Conservation (phyloP, 2,888 invertebrate species). For the Machimus atricapillus region DNA sequence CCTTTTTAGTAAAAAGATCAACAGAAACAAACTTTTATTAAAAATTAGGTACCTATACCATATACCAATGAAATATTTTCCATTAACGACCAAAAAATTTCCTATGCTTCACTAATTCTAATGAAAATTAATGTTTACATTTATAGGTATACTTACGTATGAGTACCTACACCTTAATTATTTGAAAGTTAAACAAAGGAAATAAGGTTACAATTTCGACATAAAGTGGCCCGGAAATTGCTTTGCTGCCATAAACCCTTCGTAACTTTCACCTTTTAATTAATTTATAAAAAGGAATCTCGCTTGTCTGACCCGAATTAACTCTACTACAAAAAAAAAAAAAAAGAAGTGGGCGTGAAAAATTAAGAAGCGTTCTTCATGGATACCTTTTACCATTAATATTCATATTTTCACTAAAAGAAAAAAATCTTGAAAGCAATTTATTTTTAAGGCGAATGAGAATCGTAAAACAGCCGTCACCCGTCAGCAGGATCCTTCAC, state of each 20-base stretch:
- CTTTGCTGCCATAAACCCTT: not conserved
- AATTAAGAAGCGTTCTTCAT: not conserved
- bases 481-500: not conserved
- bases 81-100: too few species aligned
- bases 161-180: not conserved
- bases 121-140: too few species aligned
- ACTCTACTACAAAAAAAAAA: not conserved
- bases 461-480: not conserved
- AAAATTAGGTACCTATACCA: too few species aligned
- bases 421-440: not conserved
- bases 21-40: too few species aligned
- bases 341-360: not conserved
- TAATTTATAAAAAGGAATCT: not conserved
- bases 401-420: not conserved
- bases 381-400: not conserved
- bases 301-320: not conserved
- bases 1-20: too few species aligned
- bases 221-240: not conserved
- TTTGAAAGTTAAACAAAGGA: not conserved
- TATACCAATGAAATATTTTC: not conserved
- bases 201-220: not conserved
- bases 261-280: not conserved
- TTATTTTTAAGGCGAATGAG: not conserved
- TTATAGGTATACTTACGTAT: not conserved
- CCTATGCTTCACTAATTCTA: too few species aligned